These are phyloP conservation scores for Cynopterus sphinx DNA, from an alignment of 2,797 vertebrate genomes.

Conservation along the genomic window DNA sequence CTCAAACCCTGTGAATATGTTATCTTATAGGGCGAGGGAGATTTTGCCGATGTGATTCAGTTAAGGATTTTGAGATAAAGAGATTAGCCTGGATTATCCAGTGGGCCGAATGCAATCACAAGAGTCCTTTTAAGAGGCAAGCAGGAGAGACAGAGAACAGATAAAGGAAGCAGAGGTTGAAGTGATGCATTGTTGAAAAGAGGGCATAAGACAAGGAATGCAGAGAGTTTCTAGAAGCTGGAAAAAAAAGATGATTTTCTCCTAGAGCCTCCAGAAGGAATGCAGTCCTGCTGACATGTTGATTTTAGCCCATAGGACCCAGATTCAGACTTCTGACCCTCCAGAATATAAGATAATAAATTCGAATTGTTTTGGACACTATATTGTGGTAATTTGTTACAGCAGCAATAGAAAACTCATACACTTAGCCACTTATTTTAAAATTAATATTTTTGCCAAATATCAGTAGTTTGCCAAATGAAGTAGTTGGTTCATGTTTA, in stretches of 20 bases:
- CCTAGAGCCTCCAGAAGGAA: neutral
- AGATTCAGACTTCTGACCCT: neutral
- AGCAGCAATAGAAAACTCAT: neutral
- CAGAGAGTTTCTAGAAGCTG: neutral
- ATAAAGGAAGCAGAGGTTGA: neutral
- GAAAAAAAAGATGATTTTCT: neutral
- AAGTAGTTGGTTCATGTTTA: slow-evolving; percentile 8
- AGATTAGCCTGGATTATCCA: neutral
- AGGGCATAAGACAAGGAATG: neutral
- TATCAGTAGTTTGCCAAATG: neutral
- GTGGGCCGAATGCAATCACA: neutral
- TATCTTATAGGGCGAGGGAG: neutral
- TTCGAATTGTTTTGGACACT: neutral
- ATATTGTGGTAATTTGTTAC: neutral
- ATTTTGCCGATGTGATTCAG: neutral
- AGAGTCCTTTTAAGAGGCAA: neutral
- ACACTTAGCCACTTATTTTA: neutral
- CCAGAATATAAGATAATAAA: neutral
- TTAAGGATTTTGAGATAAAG: neutral
- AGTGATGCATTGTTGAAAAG: neutral
- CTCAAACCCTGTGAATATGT: neutral
- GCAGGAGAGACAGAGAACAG: neutral
- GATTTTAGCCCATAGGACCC: neutral
- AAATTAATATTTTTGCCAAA: neutral
- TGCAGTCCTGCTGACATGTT: neutral